Evolutionary conservation across 2,888 invertebrate genomes (phyloP), one percentile per base, ranked within the genome.

Genomic region (Orthonychiurus folsomi): DNA sequence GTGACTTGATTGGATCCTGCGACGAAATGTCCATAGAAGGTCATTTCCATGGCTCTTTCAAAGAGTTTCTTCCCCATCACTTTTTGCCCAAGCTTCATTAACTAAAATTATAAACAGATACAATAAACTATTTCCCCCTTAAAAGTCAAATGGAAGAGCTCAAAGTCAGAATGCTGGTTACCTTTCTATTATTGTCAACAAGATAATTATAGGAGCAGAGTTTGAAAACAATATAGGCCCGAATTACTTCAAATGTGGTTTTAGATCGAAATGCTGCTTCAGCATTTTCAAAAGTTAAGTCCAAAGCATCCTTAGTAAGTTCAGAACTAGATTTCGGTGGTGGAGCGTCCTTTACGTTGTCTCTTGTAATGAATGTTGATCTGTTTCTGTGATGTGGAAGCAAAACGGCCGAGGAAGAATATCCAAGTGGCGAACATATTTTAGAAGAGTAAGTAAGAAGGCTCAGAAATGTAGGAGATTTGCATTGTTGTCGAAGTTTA

Each of bases 21-120:
- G 60, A 99, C 99, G 81, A 99, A 99, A 80, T 99, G 99, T 9
- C 97, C 99, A 79, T 97, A 99, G 80, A 99, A 96, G 25, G 97
- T 92, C 55, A 85, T 82, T 79, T 92, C 93, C 94, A 99, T 95
- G 66, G 93, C 71, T 67, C 80, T 74, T 67, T 85, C 84, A 80
- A 97, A 97, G 67, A 96, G 76, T 69, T 79, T 83, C 75, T 88
- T 85, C 47, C 96, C 96, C 65, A 94, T 77, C 62, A 93, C 72
- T 64, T 82, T 81, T 73, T 86, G 85, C 69, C 85, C 79, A 58
- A 86, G 73, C 80, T 88, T 90, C 92, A 93, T 90, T 74, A 94
- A 78, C 92, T 94, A 84, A 70, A 82, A 74, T 27, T 12, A 21
- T 18, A 3, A 50, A 37, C 47, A 58, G 23, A 50, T 9, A 47